Base-by-base conservation (phyloP, 2,113 vertebrate species). In the Xiphophorus hellerii region DNA sequence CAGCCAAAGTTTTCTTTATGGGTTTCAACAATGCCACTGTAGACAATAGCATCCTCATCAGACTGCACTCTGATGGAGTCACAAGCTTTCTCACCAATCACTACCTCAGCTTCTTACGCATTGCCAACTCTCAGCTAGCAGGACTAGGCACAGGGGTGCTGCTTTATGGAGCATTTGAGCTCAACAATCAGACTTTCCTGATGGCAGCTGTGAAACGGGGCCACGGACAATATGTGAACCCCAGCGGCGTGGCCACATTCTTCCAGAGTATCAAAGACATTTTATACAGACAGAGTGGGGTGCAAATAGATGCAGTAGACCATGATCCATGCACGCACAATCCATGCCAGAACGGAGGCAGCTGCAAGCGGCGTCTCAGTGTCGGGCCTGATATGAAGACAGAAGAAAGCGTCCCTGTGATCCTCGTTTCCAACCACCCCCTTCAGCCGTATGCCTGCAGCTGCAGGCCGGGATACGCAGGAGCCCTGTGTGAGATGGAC, bases 191-290 rank as follows among this genome's bases (percentile, higher is more conserved):
- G 76, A 99, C 98, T 1, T 98, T 97, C 82, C 87, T 98, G 35
- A 95, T 96, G 96, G 96, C 95, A 0, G 97, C 98, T 0, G 85
- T 99, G 84, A 97, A 95, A 90, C 93, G 97, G 0, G 83, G 86
- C 83, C 92, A 91, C 14, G 96, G 92, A 77, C 97, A 97, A 81
- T 99, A 99, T 1, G 95, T 99, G 62, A 98, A 93, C 77, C 96
- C 97, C 82, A 97, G 97, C 0, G 97, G 97, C 0, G 97, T 97
- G 44, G 96, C 96, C 73, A 98, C 98, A 82, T 99, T 99, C 94
- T 99, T 99, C 3, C 96, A 99, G 87, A 98, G 97, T 91, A 97
- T 98, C 90, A 97, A 96, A 89, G 97, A 98, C 29, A 84, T 96
- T 68, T 92, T 99, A 60, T 92, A 96, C 80, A 94, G 96, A 27